Evolutionary conservation across 2,113 vertebrate species (phyloP), one percentile per base, ranked within the genome.

Genomic region (Siniperca chuatsi): DNA sequence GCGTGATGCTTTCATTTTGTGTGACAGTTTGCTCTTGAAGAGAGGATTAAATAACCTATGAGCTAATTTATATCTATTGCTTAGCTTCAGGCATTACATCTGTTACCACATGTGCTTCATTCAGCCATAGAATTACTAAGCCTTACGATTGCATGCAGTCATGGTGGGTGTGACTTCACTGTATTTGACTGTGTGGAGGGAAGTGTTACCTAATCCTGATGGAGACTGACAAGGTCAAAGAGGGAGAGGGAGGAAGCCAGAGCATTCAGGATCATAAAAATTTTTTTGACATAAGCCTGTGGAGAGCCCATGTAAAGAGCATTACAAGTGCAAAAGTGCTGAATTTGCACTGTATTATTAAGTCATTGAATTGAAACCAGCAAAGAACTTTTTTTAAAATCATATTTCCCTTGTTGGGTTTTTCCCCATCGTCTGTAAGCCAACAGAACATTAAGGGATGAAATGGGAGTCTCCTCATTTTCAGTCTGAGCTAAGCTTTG

Each of bases 401-500:
- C 33, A 15, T 29, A 66, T 83, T 78, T 83, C 44, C 61, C 64
- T 54, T 44, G 13, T 72, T 74, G 23, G 21, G 25, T 79, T 83
- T 88, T 89, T 78, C 69, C 82, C 73, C 65, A 44, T 46, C 0
- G 1, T 66, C 12, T 75, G 68, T 61, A 52, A 61, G 66, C 65
- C 80, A 87, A 37, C 46, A 81, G 65, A 60, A 73, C 29, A 55
- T 55, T 70, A 16, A 70, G 46, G 0, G 52, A 46, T 65, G 55
- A 67, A 86, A 85, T 57, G 73, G 60, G 52, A 74, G 76, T 84
- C 44, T 81, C 54, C 64, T 76, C 64, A 35, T 72, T 68, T 76
- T 87, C 40, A 68, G 78, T 64, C 55, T 85, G 83, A 90, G 81
- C 46, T 78, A 1, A 91, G 62, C 71, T 84, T 74, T 83, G 81